These are phyloP conservation scores for Astatotilapia flaviijosephi DNA, from an alignment of 2,113 vertebrate species.

Conservation along the genomic window DNA sequence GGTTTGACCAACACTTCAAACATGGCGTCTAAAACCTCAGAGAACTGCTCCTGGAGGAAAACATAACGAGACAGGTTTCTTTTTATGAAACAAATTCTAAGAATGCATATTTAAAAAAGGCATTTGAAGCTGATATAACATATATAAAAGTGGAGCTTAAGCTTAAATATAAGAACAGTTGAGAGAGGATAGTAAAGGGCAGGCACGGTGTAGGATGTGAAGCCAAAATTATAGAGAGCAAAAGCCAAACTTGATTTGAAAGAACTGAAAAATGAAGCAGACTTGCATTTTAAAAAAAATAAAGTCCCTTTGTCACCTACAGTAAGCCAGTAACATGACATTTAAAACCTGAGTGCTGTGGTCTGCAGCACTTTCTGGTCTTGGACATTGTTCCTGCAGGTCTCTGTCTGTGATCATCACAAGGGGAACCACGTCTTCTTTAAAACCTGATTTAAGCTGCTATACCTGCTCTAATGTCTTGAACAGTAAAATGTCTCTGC, in stretches of 20 bases:
- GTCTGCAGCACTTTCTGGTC: background rate
- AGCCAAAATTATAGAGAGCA: background rate
- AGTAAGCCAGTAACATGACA: background rate
- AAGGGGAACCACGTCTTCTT: background rate
- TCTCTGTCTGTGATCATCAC: background rate
- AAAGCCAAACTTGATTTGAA: background rate
- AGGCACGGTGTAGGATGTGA: background rate
- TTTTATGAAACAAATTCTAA: background rate
- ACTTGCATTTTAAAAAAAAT: accelerated
- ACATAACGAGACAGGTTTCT: background rate
- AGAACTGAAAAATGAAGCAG: background rate
- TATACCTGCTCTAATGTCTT: slow-evolving; percentile 93
- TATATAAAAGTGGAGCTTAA: background rate
- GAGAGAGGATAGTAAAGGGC: background rate
- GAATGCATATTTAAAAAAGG: background rate
- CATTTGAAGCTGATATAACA: background rate
- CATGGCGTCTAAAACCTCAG: slow-evolving; percentile 92
- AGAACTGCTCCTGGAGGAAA: slow-evolving; percentile 80
- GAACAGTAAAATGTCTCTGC: slow-evolving; percentile 90
- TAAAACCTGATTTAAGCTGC: background rate
- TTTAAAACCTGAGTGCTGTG: background rate
- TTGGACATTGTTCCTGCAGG: background rate
- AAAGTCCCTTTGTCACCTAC: background rate
- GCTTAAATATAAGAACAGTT: background rate
- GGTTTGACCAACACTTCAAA: slow-evolving; percentile 89